Percentiles rank a stretch among this genome's conserved stretches.
These are phyloP conservation scores for Zenarchopterus dispar DNA, from an alignment of 2,797 vertebrate genomes.

Conservation along the genomic window DNA sequence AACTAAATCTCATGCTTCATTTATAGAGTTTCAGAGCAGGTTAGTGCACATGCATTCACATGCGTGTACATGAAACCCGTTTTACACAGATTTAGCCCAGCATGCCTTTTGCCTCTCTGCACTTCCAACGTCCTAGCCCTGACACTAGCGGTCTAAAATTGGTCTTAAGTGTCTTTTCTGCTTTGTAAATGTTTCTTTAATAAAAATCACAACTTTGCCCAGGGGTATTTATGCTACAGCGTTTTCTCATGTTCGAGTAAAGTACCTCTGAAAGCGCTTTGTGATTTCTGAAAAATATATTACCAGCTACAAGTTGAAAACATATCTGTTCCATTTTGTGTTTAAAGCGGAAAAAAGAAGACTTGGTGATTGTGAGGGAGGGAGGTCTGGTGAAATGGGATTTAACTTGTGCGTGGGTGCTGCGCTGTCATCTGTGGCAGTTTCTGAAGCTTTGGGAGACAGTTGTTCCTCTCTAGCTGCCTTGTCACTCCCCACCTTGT, in stretches of 20 bases:
- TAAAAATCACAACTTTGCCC: conserved; percentile 43
- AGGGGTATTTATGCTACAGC: conserved; percentile 22
- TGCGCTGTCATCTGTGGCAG: conserved; percentile 51
- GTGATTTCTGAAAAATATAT: conserved; percentile 29
- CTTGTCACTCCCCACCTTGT: conserved; percentile 34
- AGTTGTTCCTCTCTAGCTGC: conserved; percentile 46
- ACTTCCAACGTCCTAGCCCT: conserved; percentile 15
- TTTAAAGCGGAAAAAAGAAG: conserved; percentile 29
- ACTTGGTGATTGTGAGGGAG: conserved; percentile 34
- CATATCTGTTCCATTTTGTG: conserved; percentile 36
- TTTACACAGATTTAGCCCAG: conserved; percentile 1
- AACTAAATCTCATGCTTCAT: conserved; percentile 30
- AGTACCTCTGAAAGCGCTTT: conserved; percentile 46
- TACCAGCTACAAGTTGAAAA: conserved; percentile 42
- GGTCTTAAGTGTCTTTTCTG: conserved; percentile 44
- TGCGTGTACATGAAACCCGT: background rate
- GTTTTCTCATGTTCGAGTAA: conserved; percentile 9
- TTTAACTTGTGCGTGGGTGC: conserved; percentile 56
- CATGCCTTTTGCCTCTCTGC: conserved; percentile 3
- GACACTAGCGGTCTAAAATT: conserved; percentile 46
- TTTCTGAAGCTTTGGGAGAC: conserved; percentile 50
- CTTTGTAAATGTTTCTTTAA: conserved; percentile 41
- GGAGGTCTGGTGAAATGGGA: conserved; percentile 50
- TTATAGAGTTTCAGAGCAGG: conserved; percentile 18
- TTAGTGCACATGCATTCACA: conserved; percentile 3